A percentile compares a stretch with the other conserved stretches of the same genome.
Conservation (phyloP, 2,888 invertebrate species). For the Azorinus chamasolen region DNA sequence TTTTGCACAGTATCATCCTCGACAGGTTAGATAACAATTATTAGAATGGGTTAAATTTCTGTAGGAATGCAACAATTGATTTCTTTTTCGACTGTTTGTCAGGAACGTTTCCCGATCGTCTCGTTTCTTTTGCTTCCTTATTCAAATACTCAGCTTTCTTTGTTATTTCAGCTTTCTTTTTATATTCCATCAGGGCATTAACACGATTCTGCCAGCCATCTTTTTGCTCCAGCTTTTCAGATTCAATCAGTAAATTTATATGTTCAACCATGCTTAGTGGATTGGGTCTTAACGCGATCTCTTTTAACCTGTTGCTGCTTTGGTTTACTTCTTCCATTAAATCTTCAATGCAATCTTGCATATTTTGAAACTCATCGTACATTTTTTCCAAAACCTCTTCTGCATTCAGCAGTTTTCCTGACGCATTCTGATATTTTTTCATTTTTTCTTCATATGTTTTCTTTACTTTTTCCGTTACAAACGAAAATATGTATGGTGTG, state of each 20-base stretch:
- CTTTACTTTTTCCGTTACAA: background rate
- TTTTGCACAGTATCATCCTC: too few relatives aligned
- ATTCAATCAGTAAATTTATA: conserved; percentile 41
- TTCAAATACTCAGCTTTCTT: too few relatives aligned
- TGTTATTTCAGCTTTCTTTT: background rate
- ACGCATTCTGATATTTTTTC: conserved; percentile 18
- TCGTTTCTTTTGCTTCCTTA: too few relatives aligned
- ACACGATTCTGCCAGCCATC: conserved; percentile 4
- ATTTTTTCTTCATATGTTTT: conserved; percentile 17
- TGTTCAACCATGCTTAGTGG: conserved; percentile 21
- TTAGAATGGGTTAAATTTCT: too few relatives aligned
- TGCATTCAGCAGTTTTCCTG: background rate
- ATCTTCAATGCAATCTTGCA: background rate
- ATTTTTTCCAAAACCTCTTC: conserved; percentile 13
- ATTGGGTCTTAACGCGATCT: conserved; percentile 30
- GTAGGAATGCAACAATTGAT: too few relatives aligned
- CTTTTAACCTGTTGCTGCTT: conserved; percentile 11
- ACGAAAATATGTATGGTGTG: conserved; percentile 17
- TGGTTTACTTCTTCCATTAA: conserved; percentile 22
- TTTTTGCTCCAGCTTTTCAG: conserved; percentile 29
- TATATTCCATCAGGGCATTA: background rate
- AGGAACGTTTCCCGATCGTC: too few relatives aligned
- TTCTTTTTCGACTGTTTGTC: too few relatives aligned
- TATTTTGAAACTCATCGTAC: background rate
- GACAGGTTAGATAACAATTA: too few relatives aligned